A percentile compares a stretch with the other conserved stretches of the same genome.
Evolutionary conservation across 2,797 vertebrate species (phyloP).

Genomic region (Manis crassicaudata): DNA sequence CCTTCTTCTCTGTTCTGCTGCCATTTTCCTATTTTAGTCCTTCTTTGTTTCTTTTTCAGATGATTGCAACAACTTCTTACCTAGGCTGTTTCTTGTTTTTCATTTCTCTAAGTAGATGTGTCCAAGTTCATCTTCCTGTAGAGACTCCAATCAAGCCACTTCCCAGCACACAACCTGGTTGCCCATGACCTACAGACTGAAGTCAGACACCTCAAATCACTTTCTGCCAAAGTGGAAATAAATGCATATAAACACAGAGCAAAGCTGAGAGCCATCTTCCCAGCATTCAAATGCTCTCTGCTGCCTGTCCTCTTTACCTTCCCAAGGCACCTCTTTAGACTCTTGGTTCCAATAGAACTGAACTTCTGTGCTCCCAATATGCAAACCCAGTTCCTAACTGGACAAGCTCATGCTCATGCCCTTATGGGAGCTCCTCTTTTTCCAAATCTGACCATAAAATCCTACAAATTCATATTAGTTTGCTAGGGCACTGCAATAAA

Average conservation of each 20-base stretch:
- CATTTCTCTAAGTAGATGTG: neutral
- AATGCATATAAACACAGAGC: neutral
- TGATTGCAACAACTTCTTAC: neutral
- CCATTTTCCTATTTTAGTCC: neutral
- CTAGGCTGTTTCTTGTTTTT: neutral
- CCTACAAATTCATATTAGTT: neutral
- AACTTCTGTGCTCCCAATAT: neutral
- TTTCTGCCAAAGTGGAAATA: neutral
- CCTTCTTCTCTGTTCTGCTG: neutral
- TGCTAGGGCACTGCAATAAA: neutral
- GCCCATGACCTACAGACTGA: neutral
- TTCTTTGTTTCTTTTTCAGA: neutral
- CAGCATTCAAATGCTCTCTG: neutral
- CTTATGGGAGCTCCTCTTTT: neutral
- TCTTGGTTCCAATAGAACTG: neutral
- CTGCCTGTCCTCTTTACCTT: neutral
- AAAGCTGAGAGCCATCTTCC: neutral
- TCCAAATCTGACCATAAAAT: neutral
- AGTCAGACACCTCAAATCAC: neutral
- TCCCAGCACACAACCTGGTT: neutral
- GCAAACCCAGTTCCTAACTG: neutral
- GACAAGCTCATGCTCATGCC: neutral
- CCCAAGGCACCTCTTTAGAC: fast-evolving
- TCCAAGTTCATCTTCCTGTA: neutral
- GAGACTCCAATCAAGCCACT: neutral